phyloP scores from a whole-genome alignment of 2,113 vertebrate genomes.

The Cebus imitator region DNA sequence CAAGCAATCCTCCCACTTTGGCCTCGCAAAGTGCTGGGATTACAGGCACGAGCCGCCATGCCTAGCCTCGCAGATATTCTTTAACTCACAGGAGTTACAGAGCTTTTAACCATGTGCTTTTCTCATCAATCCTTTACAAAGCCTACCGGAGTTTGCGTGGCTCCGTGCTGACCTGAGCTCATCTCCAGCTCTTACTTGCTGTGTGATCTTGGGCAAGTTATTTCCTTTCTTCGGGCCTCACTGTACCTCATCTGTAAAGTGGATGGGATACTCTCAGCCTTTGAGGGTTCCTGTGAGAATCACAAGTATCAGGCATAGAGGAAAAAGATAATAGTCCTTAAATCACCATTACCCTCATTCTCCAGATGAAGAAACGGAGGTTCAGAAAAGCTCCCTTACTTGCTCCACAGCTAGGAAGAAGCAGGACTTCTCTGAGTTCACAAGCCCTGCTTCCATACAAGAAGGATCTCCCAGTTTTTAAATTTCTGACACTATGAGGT shows the following conservation, averaged over 20 bases:
- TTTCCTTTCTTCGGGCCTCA: background rate
- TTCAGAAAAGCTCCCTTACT: background rate
- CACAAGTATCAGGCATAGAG: background rate
- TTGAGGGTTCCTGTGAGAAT: background rate
- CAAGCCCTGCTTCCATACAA: background rate
- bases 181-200: background rate
- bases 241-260: background rate
- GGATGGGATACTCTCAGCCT: background rate
- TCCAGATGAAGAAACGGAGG: conserved; percentile 15
- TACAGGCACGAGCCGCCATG: too few relatives aligned
- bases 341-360: background rate
- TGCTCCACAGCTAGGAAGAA: background rate
- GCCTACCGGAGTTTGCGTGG: background rate
- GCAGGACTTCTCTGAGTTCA: background rate
- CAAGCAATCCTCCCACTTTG: too few relatives aligned
- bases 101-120: background rate
- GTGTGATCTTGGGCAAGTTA: background rate
- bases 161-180: background rate
- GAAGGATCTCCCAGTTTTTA: background rate
- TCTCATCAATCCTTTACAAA: background rate
- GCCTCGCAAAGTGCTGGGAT: too few relatives aligned
- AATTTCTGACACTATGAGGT: background rate
- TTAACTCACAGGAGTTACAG: background rate
- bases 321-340: background rate
- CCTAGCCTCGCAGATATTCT: background rate